These are phyloP conservation scores for Physocephala rufipes DNA, from an alignment of 2,888 invertebrate species.

Conservation along the genomic window DNA sequence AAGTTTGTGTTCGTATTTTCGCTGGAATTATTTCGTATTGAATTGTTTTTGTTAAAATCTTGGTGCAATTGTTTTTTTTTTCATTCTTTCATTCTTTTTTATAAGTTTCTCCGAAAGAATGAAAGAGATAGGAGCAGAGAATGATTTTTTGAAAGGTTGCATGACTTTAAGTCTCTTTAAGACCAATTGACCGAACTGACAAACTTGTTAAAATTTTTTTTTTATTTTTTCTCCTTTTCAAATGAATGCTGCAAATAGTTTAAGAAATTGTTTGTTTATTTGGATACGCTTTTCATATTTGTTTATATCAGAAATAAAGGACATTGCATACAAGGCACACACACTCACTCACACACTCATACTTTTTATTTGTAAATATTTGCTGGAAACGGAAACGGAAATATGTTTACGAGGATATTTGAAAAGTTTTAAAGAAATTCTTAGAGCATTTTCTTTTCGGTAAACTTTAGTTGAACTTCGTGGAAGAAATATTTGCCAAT, in stretches of 20 bases:
- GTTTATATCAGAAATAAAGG: neutral
- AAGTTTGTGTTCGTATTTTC: constrained; percentile 17
- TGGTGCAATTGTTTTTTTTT: neutral
- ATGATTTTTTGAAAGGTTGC: neutral
- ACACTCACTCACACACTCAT: neutral
- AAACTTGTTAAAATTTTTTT: neutral
- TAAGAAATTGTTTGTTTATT: constrained; percentile 17
- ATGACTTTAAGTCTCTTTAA: constrained; percentile 11
- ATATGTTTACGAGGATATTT: constrained; percentile 14
- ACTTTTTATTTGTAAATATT: neutral
- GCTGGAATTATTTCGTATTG: constrained; percentile 9
- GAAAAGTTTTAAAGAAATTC: constrained; percentile 20
- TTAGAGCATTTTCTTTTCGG: neutral
- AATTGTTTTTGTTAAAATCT: neutral
- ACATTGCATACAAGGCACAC: neutral
- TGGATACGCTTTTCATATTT: neutral
- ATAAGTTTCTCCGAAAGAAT: neutral
- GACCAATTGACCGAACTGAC: neutral
- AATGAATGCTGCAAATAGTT: neutral
- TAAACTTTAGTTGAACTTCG: constrained; percentile 15
- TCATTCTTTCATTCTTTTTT: too few species aligned
- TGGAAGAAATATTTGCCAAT: constrained; percentile 19
- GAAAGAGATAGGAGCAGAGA: neutral
- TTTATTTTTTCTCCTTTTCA: neutral
- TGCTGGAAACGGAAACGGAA: neutral